phyloP scores from a whole-genome alignment of 2,113 vertebrate genomes.

The Malurus melanocephalus region DNA sequence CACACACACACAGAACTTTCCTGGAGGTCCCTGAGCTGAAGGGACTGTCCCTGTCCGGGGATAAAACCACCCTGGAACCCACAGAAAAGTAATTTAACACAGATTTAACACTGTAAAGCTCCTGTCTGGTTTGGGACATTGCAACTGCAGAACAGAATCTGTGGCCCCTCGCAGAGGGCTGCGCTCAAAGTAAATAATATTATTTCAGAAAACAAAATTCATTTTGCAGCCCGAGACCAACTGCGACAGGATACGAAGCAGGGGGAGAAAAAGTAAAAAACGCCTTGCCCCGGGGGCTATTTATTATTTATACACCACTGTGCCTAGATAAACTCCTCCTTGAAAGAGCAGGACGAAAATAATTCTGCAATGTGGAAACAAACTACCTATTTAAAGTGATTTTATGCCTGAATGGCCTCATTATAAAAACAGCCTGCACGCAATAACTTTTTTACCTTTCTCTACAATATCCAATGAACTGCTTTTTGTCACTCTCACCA shows the following conservation, averaged over 20 bases:
- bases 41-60: not conserved
- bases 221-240: slow-evolving; percentile 33
- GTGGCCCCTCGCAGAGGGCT: not conserved
- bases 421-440: slow-evolving; percentile 67
- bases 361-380: slow-evolving; percentile 69
- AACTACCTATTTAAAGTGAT: slow-evolving; percentile 69
- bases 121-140: not conserved
- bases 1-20: not conserved
- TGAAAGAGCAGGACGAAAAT: slow-evolving; percentile 65
- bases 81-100: not conserved
- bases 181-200: slow-evolving; percentile 32
- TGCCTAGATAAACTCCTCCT: slow-evolving; percentile 64
- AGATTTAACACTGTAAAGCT: not conserved
- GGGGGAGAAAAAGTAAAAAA: slow-evolving; percentile 6
- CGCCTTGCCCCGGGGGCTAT: slow-evolving; percentile 33
- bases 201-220: slow-evolving; percentile 45
- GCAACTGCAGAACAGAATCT: slow-evolving; percentile 23
- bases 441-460: slow-evolving; percentile 65
- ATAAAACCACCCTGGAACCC: not conserved
- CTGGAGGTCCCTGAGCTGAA: not conserved
- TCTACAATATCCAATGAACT: slow-evolving; percentile 75
- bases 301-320: slow-evolving; percentile 67
- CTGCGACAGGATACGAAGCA: slow-evolving; percentile 24
- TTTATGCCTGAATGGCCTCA: slow-evolving; percentile 75
- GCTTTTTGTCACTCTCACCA: slow-evolving; percentile 79